Conservation (phyloP, 2,888 invertebrate genomes). For the Stictocephala bisonia region DNA sequence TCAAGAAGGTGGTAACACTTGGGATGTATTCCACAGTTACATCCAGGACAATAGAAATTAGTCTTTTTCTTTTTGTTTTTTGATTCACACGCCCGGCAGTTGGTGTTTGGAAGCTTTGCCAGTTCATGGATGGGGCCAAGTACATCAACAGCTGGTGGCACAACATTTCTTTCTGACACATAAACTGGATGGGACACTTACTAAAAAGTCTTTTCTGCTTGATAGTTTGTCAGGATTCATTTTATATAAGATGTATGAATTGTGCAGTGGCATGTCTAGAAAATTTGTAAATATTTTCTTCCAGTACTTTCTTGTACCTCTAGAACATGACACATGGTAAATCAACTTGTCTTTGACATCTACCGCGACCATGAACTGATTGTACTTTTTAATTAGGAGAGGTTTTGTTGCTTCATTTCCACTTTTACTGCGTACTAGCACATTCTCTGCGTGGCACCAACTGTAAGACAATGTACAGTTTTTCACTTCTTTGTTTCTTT, state of each 20-base stretch:
- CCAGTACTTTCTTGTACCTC: conserved; percentile 22
- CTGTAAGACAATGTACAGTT: not conserved
- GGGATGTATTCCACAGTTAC: too few species aligned
- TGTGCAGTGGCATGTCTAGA: conserved; percentile 9
- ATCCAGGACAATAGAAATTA: too few species aligned
- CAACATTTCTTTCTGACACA: too few species aligned
- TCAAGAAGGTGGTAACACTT: too few species aligned
- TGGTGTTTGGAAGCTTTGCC: too few species aligned
- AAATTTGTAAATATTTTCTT: conserved; percentile 29
- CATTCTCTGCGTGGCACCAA: conserved; percentile 11
- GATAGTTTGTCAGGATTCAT: conserved; percentile 25
- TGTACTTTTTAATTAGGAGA: not conserved
- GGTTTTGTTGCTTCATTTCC: conserved; percentile 23
- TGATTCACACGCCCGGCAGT: too few species aligned
- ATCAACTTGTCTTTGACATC: too few species aligned
- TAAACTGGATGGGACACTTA: too few species aligned
- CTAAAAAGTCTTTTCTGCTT: conserved; percentile 16
- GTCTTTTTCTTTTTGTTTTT: too few species aligned
- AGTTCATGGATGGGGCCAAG: too few species aligned
- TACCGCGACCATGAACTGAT: conserved; percentile 4
- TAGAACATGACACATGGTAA: conserved; percentile 19
- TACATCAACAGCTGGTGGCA: too few species aligned
- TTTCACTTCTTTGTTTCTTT: not conserved
- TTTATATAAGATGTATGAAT: conserved; percentile 15
- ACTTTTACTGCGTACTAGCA: not conserved